These are phyloP conservation scores for Gymnogyps californianus DNA, from an alignment of 2,113 vertebrate genomes.

Conservation along the genomic window DNA sequence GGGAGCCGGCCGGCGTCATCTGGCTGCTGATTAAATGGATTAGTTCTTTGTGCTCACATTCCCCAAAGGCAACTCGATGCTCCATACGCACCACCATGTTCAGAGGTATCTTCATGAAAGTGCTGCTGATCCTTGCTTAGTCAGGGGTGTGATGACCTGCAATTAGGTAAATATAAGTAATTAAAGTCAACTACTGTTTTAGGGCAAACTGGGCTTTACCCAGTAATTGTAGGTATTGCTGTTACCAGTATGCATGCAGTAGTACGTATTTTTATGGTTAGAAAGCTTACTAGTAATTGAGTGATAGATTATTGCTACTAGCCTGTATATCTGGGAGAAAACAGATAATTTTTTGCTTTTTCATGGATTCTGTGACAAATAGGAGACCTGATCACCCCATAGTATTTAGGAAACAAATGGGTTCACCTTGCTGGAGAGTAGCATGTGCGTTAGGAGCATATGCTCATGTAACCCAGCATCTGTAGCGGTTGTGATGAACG, in stretches of 20 bases:
- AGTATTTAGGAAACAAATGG: background rate
- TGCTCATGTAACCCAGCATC: background rate
- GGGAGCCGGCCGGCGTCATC: background rate
- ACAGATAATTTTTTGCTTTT: background rate
- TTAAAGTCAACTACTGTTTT: background rate
- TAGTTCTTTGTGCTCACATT: background rate
- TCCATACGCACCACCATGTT: accelerated
- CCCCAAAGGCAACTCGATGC: background rate
- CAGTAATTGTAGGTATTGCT: background rate
- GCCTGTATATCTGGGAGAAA: background rate
- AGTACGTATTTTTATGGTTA: background rate
- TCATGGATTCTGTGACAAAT: background rate
- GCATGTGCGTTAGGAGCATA: accelerated
- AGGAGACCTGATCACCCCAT: background rate
- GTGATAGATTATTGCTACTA: background rate
- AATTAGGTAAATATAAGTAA: background rate
- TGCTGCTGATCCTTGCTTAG: background rate
- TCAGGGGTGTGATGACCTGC: background rate
- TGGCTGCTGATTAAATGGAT: background rate
- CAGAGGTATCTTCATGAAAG: background rate
- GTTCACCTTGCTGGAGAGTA: background rate
- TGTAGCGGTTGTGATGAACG: background rate
- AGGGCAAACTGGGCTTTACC: background rate
- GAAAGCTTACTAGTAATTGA: background rate
- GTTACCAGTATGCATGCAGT: background rate